Evolutionary conservation across 1,140 invertebrate species (phyloP).

Genomic region (Ctenoplectra terminalis): DNA sequence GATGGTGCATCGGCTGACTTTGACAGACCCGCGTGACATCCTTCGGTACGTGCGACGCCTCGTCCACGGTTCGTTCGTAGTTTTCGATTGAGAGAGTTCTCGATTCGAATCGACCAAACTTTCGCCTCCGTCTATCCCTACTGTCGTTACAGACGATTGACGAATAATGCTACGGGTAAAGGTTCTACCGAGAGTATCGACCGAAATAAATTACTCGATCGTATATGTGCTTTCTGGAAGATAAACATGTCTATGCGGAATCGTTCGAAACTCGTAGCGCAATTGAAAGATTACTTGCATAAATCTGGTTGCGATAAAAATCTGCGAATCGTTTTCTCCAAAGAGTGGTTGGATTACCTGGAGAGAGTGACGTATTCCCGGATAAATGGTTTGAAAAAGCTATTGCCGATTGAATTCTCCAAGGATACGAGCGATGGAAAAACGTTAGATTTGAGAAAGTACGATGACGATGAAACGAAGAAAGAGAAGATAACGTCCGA

Average conservation of each 20-base stretch:
- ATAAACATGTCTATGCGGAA: slow-evolving; percentile 81
- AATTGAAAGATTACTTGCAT: slow-evolving; percentile 81
- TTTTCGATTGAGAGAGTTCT: background rate
- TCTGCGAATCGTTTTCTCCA: slow-evolving; percentile 81
- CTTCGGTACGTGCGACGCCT: no score
- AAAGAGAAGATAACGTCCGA: slow-evolving; percentile 31
- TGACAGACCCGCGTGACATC: no score
- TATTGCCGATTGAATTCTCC: slow-evolving; percentile 71
- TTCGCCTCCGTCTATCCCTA: no score
- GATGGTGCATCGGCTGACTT: background rate
- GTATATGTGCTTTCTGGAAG: slow-evolving; percentile 60
- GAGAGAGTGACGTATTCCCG: slow-evolving; percentile 79
- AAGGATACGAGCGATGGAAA: background rate
- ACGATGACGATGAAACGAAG: background rate
- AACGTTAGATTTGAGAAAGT: background rate
- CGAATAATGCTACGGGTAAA: slow-evolving; percentile 66
- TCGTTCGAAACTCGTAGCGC: slow-evolving; percentile 82
- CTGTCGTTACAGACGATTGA: slow-evolving; percentile 65
- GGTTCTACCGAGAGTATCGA: slow-evolving; percentile 70
- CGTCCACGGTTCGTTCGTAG: background rate
- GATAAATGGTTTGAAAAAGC: slow-evolving; percentile 75
- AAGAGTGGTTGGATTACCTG: slow-evolving; percentile 83
- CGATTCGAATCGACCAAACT: no score
- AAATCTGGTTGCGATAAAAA: slow-evolving; percentile 82
- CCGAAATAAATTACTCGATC: slow-evolving; percentile 67